Base-by-base conservation (phyloP, 2,797 vertebrate species). In the Adelosebastes latens region DNA sequence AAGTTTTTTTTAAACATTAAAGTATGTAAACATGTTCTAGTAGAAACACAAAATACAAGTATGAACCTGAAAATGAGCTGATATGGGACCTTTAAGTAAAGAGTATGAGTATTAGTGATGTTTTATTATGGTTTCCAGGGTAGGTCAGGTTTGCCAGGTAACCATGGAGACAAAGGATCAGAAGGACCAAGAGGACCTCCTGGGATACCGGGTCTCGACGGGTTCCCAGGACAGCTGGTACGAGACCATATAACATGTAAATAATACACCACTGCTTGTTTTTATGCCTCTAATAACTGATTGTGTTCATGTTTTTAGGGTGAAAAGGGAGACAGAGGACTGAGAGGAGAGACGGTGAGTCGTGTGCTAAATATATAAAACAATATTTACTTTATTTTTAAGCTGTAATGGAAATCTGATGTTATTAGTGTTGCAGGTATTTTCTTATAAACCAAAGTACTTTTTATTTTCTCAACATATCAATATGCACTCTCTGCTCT, bases 131-230 rank as follows among this genome's bases (percentile, higher is more conserved):
- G 42, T 77, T 61, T 80, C 1, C 49, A 96, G 96, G 97, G 97
- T 46, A 94, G 82, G 11, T 80, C 96, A 0, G 98, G 98, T 62
- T 82, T 95, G 1, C 91, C 95, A 0, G 97, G 97, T 39, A 86
- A 52, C 12, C 90, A 94, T 0, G 98, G 97, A 52, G 71, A 87
- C 1, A 97, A 98, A 94, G 98, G 75, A 9, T 83, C 80, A 84
- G 95, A 5, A 53, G 96, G 95, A 49, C 56, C 72, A 7, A 80
- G 91, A 94, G 95, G 98, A 0, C 49, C 93, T 56, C 90, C 96
- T 0, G 98, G 98, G 42, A 91, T 93, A 0, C 92, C 96, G 0
- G 98, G 98, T 11, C 39, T 95, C 25, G 96, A 97, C 8, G 98
- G 98, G 13, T 91, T 93, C 12, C 88, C 94, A 0, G 98, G 98